Conservation (phyloP, 2,113 vertebrate genomes). For the Onychostruthus taczanowskii region DNA sequence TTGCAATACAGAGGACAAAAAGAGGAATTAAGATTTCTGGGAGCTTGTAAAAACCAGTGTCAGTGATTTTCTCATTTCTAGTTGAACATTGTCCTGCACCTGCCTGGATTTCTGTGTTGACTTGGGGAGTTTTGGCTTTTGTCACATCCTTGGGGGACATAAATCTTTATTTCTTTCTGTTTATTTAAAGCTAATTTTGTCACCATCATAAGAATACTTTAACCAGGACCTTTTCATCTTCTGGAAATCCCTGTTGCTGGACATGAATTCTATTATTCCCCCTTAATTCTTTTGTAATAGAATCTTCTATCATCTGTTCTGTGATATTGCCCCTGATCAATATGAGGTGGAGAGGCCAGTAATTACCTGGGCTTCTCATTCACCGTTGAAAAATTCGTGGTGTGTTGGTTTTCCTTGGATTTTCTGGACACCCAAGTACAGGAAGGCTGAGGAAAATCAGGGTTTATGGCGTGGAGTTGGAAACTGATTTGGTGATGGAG, state of each 20-base stretch:
- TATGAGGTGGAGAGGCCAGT: background rate
- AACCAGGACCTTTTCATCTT: background rate
- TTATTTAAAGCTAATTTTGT: background rate
- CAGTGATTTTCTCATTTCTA: background rate
- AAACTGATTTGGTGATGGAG: background rate
- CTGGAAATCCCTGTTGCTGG: background rate
- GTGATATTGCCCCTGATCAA: background rate
- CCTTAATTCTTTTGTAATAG: conserved; percentile 31
- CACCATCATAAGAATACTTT: background rate
- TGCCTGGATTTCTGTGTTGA: background rate
- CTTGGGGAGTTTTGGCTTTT: background rate
- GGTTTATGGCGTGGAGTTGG: background rate
- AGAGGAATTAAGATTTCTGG: background rate
- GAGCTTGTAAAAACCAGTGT: background rate
- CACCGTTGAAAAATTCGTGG: background rate
- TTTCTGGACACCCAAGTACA: background rate
- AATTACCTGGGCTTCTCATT: background rate
- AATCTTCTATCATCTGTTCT: background rate
- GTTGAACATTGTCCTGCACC: fast-evolving
- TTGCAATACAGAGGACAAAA: background rate
- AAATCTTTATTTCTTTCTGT: background rate
- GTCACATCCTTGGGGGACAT: background rate
- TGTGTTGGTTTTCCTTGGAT: background rate
- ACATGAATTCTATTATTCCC: background rate
- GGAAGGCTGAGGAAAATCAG: background rate